These are phyloP conservation scores for Coilia nasus DNA, from an alignment of 2,797 vertebrate species.

Conservation along the genomic window DNA sequence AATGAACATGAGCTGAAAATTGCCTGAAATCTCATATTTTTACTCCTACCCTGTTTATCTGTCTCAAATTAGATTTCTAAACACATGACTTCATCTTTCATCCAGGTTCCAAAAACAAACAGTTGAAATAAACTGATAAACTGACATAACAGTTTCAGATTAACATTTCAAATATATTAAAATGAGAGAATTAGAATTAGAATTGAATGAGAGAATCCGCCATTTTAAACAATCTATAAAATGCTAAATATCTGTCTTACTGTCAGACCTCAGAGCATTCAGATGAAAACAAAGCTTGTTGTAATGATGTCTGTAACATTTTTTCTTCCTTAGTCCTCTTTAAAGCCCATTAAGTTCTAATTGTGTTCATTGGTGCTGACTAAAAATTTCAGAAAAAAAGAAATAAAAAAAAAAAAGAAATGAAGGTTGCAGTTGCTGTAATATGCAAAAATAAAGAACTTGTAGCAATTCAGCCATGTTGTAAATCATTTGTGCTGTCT, in stretches of 20 bases:
- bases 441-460: slow-evolving; percentile 67
- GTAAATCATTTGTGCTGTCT: slow-evolving; percentile 66
- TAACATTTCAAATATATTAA: neutral
- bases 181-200: too few species aligned
- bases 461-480: slow-evolving; percentile 62
- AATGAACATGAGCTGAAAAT: slow-evolving; percentile 33
- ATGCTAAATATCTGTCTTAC: neutral
- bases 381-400: slow-evolving; percentile 62
- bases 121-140: neutral
- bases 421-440: slow-evolving; percentile 59
- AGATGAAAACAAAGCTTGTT: slow-evolving; percentile 37
- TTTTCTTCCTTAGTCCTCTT: slow-evolving; percentile 53
- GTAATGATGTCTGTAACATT: slow-evolving; percentile 28
- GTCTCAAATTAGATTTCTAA: neutral
- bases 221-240: neutral
- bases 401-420: slow-evolving; percentile 59
- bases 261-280: slow-evolving; percentile 22
- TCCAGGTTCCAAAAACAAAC: neutral
- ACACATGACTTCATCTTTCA: neutral
- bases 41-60: slow-evolving; percentile 20
- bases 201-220: too few species aligned
- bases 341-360: slow-evolving; percentile 69
- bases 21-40: slow-evolving; percentile 15
- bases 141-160: neutral
- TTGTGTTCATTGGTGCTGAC: slow-evolving; percentile 68